Conservation (phyloP, 2,113 vertebrate genomes). For the Oryzias celebensis region DNA sequence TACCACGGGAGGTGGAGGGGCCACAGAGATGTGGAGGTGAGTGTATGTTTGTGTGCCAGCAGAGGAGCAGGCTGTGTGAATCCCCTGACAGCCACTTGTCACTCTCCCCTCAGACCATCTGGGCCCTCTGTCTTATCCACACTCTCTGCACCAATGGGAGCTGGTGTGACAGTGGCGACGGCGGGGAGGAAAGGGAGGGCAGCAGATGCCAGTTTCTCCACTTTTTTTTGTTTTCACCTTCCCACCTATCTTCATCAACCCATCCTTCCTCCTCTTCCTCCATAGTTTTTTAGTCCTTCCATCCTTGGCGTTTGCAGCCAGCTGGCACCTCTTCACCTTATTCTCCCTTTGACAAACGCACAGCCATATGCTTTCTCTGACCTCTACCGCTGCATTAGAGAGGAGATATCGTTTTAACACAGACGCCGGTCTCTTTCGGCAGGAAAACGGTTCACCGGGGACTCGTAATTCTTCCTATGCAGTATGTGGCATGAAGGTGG, state of each 20-base stretch:
- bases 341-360: background rate
- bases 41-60: slow-evolving; percentile 45
- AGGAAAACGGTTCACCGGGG: slow-evolving; percentile 33
- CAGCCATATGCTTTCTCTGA: slow-evolving; percentile 57
- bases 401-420: slow-evolving; percentile 28
- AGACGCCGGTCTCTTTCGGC: slow-evolving; percentile 11
- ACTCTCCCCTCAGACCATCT: slow-evolving; percentile 73
- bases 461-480: slow-evolving; percentile 31
- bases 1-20: slow-evolving; percentile 45
- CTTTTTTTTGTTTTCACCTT: slow-evolving; percentile 56
- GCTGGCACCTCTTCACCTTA: slow-evolving; percentile 37
- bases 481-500: slow-evolving; percentile 23
- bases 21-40: slow-evolving; percentile 46
- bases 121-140: slow-evolving; percentile 47
- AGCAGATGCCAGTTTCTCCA: slow-evolving; percentile 63
- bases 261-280: slow-evolving; percentile 3
- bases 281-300: slow-evolving; percentile 1
- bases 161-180: slow-evolving; percentile 50
- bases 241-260: slow-evolving; percentile 25
- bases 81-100: slow-evolving; percentile 71
- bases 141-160: slow-evolving; percentile 39
- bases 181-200: slow-evolving; percentile 49
- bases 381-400: slow-evolving; percentile 50
- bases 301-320: slow-evolving; percentile 32
- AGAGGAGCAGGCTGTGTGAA: slow-evolving; percentile 51